Percentiles rank a stretch among this genome's conserved stretches.
Evolutionary conservation across 2,113 vertebrate genomes (phyloP).

Genomic region (Myotis brandtii): DNA sequence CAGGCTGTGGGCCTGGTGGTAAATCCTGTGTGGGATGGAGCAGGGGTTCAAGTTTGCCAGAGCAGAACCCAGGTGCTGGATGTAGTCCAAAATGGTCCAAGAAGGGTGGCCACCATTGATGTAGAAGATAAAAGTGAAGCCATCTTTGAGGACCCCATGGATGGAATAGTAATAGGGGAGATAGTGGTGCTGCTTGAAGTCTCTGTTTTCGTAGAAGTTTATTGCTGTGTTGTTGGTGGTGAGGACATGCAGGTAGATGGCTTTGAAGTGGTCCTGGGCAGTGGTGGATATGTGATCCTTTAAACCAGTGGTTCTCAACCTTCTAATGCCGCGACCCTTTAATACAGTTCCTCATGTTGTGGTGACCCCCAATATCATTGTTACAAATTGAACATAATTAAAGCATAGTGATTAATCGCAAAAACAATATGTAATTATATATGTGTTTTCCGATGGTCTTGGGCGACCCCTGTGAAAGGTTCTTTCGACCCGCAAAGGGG

Average conservation of each 20-base stretch:
- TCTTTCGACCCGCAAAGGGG: no score
- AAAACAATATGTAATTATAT: no score
- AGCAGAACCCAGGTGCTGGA: conserved; percentile 96
- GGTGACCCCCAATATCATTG: no score
- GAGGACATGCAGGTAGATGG: conserved; percentile 97
- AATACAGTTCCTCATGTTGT: no score
- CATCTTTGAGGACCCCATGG: conserved; percentile 97
- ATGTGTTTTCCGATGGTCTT: no score
- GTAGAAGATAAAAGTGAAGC: conserved; percentile 98
- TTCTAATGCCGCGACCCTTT: no score
- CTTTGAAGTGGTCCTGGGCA: conserved; percentile 98
- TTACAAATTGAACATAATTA: no score
- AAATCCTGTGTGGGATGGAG: conserved; percentile 96
- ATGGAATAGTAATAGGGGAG: conserved; percentile 99
- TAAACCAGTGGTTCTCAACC: conserved; percentile 80
- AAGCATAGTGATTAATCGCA: no score
- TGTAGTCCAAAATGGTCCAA: conserved; percentile 95
- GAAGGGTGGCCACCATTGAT: conserved; percentile 97
- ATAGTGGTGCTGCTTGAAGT: conserved; percentile 99
- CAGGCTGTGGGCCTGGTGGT: conserved; percentile 96
- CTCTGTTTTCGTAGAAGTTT: conserved; percentile 98
- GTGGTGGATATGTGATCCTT: conserved; percentile 98
- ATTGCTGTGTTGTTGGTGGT: conserved; percentile 98
- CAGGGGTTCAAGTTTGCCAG: conserved; percentile 97
- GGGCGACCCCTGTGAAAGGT: no score